These are phyloP conservation scores for Harmothoe impar DNA, from an alignment of 2,888 invertebrate genomes.

Conservation along the genomic window DNA sequence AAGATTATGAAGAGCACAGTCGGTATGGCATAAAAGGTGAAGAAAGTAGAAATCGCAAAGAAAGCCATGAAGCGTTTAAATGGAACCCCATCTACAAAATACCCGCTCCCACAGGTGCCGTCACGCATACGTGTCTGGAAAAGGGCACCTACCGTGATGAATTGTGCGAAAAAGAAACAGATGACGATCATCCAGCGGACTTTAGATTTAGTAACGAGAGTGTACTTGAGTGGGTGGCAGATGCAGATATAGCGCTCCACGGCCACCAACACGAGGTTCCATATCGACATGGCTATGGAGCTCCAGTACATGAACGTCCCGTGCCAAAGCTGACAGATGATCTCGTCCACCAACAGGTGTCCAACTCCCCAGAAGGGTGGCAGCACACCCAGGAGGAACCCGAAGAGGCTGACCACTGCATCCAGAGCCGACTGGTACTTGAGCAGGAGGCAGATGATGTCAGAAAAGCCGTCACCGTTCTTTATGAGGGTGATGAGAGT, in stretches of 20 bases:
- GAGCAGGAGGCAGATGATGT: too few species aligned
- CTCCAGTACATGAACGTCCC: background rate
- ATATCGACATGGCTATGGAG: constrained; percentile 13
- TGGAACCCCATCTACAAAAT: too few species aligned
- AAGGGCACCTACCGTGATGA: background rate
- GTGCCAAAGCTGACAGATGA: constrained; percentile 60
- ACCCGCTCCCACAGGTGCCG: background rate
- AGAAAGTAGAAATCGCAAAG: constrained; percentile 19
- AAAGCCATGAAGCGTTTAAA: background rate
- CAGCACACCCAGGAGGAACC: background rate
- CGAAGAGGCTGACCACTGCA: background rate
- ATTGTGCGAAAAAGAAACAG: background rate
- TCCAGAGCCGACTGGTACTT: constrained; percentile 31
- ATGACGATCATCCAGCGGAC: background rate
- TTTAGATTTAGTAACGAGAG: background rate
- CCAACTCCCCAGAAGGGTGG: background rate
- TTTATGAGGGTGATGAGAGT: background rate
- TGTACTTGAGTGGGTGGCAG: constrained; percentile 27
- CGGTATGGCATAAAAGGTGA: constrained; percentile 26
- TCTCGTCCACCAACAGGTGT: background rate
- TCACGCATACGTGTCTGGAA: constrained; percentile 11
- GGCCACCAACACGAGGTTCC: constrained; percentile 44
- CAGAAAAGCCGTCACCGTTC: constrained; percentile 28
- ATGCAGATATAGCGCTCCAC: constrained; percentile 43
- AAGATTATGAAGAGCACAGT: constrained; percentile 3